phyloP scores from a whole-genome alignment of 1,140 invertebrate genomes.

The Phymorhynchus buccinoides region DNA sequence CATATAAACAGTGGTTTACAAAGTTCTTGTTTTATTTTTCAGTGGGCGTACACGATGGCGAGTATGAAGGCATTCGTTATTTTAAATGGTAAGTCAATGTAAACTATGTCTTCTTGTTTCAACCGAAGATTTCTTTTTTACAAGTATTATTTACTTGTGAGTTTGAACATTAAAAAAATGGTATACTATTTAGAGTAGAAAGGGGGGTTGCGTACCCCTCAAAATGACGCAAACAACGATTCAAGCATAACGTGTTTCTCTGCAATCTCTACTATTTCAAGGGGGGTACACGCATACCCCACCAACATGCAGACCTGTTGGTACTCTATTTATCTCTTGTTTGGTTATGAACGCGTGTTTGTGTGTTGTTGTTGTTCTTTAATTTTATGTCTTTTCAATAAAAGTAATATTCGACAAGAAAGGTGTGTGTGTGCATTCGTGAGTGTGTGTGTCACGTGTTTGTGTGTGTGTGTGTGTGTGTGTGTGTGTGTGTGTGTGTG shows the following conservation, averaged over 20 bases:
- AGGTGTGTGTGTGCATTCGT: neutral
- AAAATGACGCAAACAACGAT: too few species aligned
- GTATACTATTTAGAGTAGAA: too few species aligned
- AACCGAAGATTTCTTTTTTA: neutral
- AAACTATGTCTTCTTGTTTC: too few species aligned
- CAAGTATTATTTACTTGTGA: neutral
- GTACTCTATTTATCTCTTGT: neutral
- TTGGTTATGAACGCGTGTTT: neutral
- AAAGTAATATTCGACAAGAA: too few species aligned
- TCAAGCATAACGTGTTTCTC: too few species aligned
- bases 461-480: neutral
- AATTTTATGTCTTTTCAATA: neutral
- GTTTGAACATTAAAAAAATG: too few species aligned
- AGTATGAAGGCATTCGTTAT: constrained; percentile 70
- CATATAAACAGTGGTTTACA: too few species aligned
- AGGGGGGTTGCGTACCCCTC: too few species aligned
- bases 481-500: neutral
- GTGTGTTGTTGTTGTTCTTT: neutral
- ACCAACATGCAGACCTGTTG: too few species aligned
- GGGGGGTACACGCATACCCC: too few species aligned
- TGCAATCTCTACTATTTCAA: too few species aligned
- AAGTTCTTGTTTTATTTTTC: constrained; percentile 52
- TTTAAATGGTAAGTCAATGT: constrained; percentile 69
- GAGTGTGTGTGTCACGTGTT: neutral
- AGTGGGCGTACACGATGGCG: constrained; percentile 74